Evolutionary conservation across 2,113 vertebrate species (phyloP), one percentile per base, ranked within the genome.

Genomic region (Danionella cerebrum): DNA sequence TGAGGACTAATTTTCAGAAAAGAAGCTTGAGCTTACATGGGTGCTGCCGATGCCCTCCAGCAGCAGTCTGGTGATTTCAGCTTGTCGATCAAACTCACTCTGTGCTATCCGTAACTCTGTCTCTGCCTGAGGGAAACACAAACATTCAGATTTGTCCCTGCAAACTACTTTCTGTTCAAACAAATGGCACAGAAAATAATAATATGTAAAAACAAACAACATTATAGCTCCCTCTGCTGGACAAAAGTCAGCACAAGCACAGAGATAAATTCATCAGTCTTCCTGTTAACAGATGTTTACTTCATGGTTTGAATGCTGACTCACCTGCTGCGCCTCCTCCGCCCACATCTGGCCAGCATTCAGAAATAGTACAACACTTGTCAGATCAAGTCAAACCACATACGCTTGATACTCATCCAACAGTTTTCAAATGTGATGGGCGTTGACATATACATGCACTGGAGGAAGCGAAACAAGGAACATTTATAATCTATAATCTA

Each of bases 281-380:
- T 12, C 9, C 9, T 42, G n/a, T 14, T 19, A 19, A 29, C 29
- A 33, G 29, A 31, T n/a, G n/a, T n/a, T n/a, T n/a, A n/a, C 29
- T 3, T 4, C 5, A 10, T 16, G 3, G 16, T 47, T 63, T 48
- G 10, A 2, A 9, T n/a, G 18, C 14, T 5, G 94, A 63, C 59
- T 96, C 90, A 99, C 95, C 94, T 94, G 91, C 2, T 91, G 91
- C 84, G 96, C 89, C 86, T 98, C 94, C 87, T 95, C 89, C 82
- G 91, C 85, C 93, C 93, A 96, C 85, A 96, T 89, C 96, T 97
- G 92, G 90, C 74, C 88, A 90, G 93, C 88, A 88, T 92, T 93
- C 78, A 55, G 22, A 85, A 83, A 85, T 79, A 84, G 81, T 81
- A 78, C 87, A 82, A 35, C 82, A 62, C 3, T 60, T 38, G 83